phyloP scores from a whole-genome alignment of 2,113 vertebrate species.

The Ceuthmochares aereus region DNA sequence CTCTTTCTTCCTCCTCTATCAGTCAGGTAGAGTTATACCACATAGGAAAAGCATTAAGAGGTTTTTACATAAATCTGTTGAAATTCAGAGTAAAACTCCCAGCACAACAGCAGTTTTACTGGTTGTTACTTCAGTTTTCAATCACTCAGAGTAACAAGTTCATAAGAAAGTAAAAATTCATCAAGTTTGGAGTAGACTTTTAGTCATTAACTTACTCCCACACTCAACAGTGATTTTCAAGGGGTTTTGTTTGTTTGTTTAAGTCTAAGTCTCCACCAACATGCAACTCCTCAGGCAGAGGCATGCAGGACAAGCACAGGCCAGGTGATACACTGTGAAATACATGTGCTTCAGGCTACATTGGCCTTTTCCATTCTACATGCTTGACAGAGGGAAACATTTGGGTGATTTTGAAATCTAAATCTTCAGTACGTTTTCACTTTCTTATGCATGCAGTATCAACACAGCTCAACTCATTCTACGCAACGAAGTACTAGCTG shows the following conservation, averaged over 20 bases:
- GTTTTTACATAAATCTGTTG: background rate
- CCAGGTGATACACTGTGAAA: rapidly evolving
- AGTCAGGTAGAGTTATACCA: background rate
- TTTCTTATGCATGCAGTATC: background rate
- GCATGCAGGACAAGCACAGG: background rate
- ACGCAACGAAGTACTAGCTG: background rate
- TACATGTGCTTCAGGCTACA: background rate
- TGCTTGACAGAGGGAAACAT: background rate
- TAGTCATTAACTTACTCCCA: background rate
- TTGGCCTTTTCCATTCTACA: background rate
- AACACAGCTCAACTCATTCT: background rate
- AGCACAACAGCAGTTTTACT: background rate
- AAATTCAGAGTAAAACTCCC: background rate
- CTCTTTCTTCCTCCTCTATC: background rate
- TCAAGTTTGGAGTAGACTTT: background rate
- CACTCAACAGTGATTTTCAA: background rate
- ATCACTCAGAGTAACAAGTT: background rate
- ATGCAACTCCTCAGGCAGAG: background rate
- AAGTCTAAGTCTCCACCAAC: background rate
- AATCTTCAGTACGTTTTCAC: background rate
- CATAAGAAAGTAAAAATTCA: background rate
- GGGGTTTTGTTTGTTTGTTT: background rate
- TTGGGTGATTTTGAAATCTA: background rate
- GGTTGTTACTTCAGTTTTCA: background rate
- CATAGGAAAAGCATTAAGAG: background rate